Percentiles rank a stretch among this genome's conserved stretches.
These are phyloP conservation scores for Aculops lycopersici DNA, from an alignment of 1,140 invertebrate genomes.

Conservation along the genomic window DNA sequence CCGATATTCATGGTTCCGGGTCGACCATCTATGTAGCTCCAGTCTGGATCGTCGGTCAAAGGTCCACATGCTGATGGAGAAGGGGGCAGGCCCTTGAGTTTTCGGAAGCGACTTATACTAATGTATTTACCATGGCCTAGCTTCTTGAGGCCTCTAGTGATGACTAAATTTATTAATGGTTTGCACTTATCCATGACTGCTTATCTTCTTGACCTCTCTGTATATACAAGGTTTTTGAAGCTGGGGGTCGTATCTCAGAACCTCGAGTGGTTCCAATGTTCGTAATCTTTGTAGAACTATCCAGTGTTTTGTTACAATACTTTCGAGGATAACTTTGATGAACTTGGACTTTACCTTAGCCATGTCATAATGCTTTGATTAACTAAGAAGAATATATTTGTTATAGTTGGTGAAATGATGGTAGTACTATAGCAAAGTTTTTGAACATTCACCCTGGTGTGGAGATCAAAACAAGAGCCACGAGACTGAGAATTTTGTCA, in stretches of 20 bases:
- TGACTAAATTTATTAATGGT: background rate
- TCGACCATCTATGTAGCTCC: background rate
- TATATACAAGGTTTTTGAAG: background rate
- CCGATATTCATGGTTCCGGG: background rate
- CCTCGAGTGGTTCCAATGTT: constrained; percentile 37
- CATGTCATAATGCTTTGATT: too few relatives aligned
- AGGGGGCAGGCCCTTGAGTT: background rate
- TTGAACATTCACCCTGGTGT: too few relatives aligned
- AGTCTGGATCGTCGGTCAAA: background rate
- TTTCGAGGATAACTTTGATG: constrained; percentile 38
- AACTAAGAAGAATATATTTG: too few relatives aligned
- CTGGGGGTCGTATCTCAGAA: constrained; percentile 32
- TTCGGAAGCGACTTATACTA: background rate
- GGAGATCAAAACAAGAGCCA: too few relatives aligned
- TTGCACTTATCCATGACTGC: background rate
- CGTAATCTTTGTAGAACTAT: constrained; percentile 28
- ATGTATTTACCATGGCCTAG: background rate
- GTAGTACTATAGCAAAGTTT: too few relatives aligned
- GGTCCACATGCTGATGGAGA: background rate
- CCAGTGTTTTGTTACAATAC: constrained; percentile 35
- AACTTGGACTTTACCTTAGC: constrained; percentile 2
- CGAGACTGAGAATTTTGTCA: too few relatives aligned
- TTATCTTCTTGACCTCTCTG: background rate
- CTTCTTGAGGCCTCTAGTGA: background rate
- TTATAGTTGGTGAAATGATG: too few relatives aligned